A percentile compares a stretch with the other conserved stretches of the same genome.
phyloP scores from a whole-genome alignment of 92 coral and sea anemone genomes.

The Bergia sp. region DNA sequence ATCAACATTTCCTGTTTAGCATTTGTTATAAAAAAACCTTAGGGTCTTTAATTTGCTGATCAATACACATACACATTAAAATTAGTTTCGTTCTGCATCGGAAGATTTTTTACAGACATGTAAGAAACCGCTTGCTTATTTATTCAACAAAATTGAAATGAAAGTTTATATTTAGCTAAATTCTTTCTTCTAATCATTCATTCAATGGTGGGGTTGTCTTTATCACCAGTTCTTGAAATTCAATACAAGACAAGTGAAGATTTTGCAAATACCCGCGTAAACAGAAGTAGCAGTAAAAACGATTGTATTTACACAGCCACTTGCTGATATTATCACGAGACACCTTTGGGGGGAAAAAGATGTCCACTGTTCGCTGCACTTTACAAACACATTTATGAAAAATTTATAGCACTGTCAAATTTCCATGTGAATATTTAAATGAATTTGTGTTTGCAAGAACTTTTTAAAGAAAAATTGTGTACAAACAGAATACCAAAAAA shows the following conservation, averaged over 20 bases:
- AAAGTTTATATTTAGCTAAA: no score
- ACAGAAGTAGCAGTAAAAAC: constrained; percentile 4
- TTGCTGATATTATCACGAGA: neutral
- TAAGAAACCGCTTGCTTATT: no score
- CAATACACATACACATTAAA: neutral
- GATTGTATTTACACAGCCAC: constrained; percentile 21
- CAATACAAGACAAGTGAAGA: neutral
- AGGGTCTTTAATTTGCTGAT: neutral
- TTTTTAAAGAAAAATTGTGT: neutral
- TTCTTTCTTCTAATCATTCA: neutral
- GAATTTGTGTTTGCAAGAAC: neutral
- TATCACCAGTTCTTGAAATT: neutral
- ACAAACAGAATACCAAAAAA: neutral
- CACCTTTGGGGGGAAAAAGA: neutral
- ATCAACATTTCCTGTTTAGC: neutral
- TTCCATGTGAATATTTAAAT: neutral
- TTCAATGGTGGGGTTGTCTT: neutral
- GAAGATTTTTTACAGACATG: neutral
- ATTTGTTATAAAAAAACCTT: neutral
- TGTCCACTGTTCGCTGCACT: neutral
- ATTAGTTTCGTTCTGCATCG: neutral
- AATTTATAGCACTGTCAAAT: neutral
- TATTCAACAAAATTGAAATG: neutral
- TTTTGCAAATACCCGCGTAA: neutral
- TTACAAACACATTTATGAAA: neutral